Percentiles rank a stretch among this genome's conserved stretches.
Evolutionary conservation across 2,113 vertebrate species (phyloP).

Genomic region (Orycteropus afer): DNA sequence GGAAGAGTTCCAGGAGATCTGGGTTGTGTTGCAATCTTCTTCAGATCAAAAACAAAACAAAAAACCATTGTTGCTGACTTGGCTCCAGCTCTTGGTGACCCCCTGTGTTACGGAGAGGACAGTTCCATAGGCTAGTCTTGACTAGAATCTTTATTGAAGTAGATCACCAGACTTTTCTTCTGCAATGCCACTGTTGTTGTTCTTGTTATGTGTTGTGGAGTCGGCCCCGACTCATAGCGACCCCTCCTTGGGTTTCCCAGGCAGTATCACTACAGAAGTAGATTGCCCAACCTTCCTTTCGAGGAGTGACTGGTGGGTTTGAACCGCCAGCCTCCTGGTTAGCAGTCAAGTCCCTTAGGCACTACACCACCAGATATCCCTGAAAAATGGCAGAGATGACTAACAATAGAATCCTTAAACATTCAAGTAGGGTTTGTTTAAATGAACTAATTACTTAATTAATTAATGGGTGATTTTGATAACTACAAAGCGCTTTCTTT

Average conservation of each 20-base stretch:
- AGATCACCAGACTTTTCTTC: neutral
- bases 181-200: neutral
- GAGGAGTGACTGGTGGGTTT: no score
- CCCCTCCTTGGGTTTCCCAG: no score
- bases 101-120: neutral
- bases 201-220: no score
- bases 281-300: no score
- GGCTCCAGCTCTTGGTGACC: neutral
- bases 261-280: no score
- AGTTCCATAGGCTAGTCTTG: neutral
- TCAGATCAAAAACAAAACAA: neutral
- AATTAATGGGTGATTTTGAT: neutral
- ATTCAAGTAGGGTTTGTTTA: neutral
- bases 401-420: neutral
- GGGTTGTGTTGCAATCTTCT: neutral
- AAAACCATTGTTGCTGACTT: neutral
- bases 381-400: neutral
- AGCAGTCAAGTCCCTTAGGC: no score
- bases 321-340: no score
- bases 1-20: neutral
- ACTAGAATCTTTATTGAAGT: neutral
- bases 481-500: slow-evolving; percentile 7
- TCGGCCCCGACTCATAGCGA: no score
- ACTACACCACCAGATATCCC: no score
- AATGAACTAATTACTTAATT: neutral